phyloP scores from a whole-genome alignment of 1,140 invertebrate species.

The Heliconius eleuchia region DNA sequence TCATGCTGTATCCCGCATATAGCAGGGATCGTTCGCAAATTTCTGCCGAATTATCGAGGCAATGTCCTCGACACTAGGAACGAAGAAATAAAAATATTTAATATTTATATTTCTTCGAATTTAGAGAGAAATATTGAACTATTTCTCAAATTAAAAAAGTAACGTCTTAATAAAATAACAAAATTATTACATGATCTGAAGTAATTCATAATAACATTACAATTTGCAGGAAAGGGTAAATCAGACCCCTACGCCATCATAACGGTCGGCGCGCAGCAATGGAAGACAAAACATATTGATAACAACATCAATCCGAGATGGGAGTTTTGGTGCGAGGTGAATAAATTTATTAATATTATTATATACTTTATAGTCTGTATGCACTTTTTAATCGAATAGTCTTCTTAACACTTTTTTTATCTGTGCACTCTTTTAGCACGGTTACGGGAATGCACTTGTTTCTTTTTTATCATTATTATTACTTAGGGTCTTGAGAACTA shows the following conservation, averaged over 20 bases:
- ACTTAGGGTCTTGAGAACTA: slow-evolving; percentile 3
- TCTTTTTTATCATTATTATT: slow-evolving; percentile 20
- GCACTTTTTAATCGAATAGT: background rate
- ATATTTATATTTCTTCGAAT: no score
- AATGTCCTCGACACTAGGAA: no score
- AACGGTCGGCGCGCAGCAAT: slow-evolving; percentile 93
- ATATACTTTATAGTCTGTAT: background rate
- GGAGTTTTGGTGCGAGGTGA: slow-evolving; percentile 96
- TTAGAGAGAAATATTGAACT: no score
- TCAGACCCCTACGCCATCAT: slow-evolving; percentile 97
- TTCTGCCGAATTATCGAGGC: no score
- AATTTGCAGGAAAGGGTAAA: slow-evolving; percentile 88
- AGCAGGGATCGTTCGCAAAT: no score
- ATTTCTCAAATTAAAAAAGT: no score
- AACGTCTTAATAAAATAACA: no score
- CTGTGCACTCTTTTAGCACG: slow-evolving; percentile 28
- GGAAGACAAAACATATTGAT: slow-evolving; percentile 93
- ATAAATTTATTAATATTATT: slow-evolving; percentile 3
- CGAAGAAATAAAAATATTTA: no score
- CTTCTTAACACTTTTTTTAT: background rate
- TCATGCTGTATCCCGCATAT: no score
- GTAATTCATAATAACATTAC: background rate
- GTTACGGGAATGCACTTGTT: slow-evolving; percentile 47
- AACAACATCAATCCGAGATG: slow-evolving; percentile 96
- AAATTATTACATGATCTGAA: no score